Evolutionary conservation across 2,888 invertebrate species (phyloP), one percentile per base, ranked within the genome.

Genomic region (Drosophila pseudotakahashii): DNA sequence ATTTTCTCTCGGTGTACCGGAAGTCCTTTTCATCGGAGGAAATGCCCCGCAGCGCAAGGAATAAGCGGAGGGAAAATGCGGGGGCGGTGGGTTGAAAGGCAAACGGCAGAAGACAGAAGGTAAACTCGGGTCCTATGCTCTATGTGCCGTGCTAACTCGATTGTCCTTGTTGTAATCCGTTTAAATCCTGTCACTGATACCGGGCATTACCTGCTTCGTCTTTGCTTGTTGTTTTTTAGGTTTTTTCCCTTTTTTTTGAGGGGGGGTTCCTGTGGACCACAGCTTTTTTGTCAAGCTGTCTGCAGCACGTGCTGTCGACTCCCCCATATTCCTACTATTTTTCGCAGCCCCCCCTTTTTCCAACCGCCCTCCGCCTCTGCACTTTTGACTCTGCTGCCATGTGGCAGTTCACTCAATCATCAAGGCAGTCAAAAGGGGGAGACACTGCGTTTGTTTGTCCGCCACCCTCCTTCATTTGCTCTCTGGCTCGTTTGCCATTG

Each of bases 321-420:
- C 32, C 58, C 64, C 59, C 45, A 11, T 32, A 7, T 36, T 36
- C 19, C 37, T n/a, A 11, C 23, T 7, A 11, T 14, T 52, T 41
- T 13, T 34, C 44, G 44, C 48, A 48, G 60, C 51, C 57, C 32
- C 32, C 19, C 32, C 23, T 7, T 34, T 41, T 52, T 6, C 11
- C 7, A 26, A 16, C 16, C 51, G 2, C 30, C 3, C 32, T 19
- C 47, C 16, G 54, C 30, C n/a, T 5, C 47, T 53, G 55, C 58
- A 59, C 58, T 59, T 55, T 54, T 67, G 66, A 68, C 66, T 66
- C 72, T 57, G 75, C 76, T 68, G 84, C 75, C 79, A 75, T 88
- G 75, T 83, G 86, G 77, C 79, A 80, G 81, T 82, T 86, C 90
- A 84, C 88, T 89, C 82, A 89, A 89, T 89, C 89, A 89, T 83